Evolutionary conservation across 2,888 invertebrate genomes (phyloP).

Genomic region (Boloria selene): DNA sequence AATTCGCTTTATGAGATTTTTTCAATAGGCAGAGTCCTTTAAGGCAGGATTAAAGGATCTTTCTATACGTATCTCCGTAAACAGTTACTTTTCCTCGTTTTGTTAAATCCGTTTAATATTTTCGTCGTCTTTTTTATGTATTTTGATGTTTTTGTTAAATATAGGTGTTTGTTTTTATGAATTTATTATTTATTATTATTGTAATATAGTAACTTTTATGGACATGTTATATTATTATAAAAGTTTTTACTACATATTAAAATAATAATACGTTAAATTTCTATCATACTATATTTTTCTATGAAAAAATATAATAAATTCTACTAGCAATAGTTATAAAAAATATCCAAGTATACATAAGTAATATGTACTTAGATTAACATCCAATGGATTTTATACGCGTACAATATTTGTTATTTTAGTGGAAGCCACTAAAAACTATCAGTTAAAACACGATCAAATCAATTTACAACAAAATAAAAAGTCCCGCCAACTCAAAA

Average conservation of each 20-base stretch:
- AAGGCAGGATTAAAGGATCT: slow-evolving; percentile 67
- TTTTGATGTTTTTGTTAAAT: slow-evolving; percentile 32
- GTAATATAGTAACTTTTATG: not conserved
- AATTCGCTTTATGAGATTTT: slow-evolving; percentile 79
- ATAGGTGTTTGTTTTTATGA: slow-evolving; percentile 18
- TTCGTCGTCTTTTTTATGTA: slow-evolving; percentile 38
- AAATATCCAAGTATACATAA: too few relatives aligned
- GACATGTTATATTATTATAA: too few relatives aligned
- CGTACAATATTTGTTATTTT: not conserved
- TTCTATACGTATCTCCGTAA: slow-evolving; percentile 56
- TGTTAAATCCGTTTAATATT: slow-evolving; percentile 53
- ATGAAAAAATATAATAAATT: too few relatives aligned
- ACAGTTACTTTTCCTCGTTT: slow-evolving; percentile 58
- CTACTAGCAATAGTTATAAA: too few relatives aligned
- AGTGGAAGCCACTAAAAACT: slow-evolving; percentile 21
- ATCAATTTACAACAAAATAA: slow-evolving; percentile 39
- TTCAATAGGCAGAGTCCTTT: slow-evolving; percentile 65
- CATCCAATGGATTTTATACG: too few relatives aligned
- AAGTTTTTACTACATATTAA: too few relatives aligned
- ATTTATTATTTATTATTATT: too few relatives aligned
- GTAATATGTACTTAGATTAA: too few relatives aligned
- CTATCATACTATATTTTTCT: too few relatives aligned
- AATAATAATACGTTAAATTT: too few relatives aligned
- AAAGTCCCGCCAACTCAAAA: slow-evolving; percentile 49
- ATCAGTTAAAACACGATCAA: slow-evolving; percentile 38